Conservation (phyloP, 2,888 invertebrate species). For the Phyllotreta cruciferae region DNA sequence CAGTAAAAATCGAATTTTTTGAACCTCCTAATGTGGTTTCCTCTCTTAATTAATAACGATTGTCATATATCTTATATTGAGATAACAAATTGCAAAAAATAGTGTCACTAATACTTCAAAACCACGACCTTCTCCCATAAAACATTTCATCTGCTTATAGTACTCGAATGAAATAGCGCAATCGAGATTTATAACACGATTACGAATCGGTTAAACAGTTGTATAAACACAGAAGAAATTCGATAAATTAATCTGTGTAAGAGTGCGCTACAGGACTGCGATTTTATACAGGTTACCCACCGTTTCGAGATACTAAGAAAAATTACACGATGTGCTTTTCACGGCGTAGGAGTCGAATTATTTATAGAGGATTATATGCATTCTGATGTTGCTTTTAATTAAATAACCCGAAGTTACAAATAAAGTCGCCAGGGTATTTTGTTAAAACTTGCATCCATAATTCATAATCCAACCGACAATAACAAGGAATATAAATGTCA, state of each 20-base stretch:
- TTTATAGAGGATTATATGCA: constrained; percentile 34
- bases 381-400: background rate
- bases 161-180: constrained; percentile 1
- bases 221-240: constrained; percentile 24
- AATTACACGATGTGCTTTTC: constrained; percentile 34
- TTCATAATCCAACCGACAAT: no score
- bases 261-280: constrained; percentile 24
- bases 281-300: constrained; percentile 29
- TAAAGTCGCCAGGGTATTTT: no score
- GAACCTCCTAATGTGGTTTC: no score
- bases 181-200: constrained; percentile 19
- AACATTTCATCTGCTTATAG: constrained; percentile 8
- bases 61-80: no score
- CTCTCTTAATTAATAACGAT: no score
- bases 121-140: constrained; percentile 6
- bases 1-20: no score
- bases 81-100: background rate
- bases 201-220: constrained; percentile 21
- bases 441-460: no score
- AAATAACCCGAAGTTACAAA: no score
- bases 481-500: no score
- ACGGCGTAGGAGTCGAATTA: constrained; percentile 38
- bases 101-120: background rate
- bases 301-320: constrained; percentile 19
- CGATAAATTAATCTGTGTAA: constrained; percentile 27